Base-by-base conservation (phyloP, 64 coral and sea anemone species). In the Actinia equina region DNA sequence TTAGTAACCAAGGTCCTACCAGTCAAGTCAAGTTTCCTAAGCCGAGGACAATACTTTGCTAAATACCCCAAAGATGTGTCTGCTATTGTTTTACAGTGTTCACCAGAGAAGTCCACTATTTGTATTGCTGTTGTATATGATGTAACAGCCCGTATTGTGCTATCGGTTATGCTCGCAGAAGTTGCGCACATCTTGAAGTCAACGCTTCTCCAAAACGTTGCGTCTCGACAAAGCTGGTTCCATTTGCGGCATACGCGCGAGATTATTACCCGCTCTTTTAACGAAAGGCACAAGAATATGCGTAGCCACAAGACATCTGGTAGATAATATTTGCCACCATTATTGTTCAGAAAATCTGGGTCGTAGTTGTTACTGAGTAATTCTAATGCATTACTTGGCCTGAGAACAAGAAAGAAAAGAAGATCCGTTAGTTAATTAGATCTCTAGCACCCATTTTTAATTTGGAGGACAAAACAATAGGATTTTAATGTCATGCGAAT, bases 231-330 rank as follows among this genome's bases (percentile, higher is more conserved):
- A 52, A 91, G 74, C 43, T 63, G 82, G 84, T 91, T 91, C 89
- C 89, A 91, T 54, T 74, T 69, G 37, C 63, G 84, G 57, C 89
- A 91, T 20, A 79, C 58, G n/a, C 54, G 84, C 10, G 84, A 86
- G 5, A 60, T 60, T 44, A 61, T 43, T n/a, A 42, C 67, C 64
- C 89, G 85, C 27, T 91, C 76, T 16, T 82, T 74, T 30, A 91
- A 46, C 7, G 84, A 26, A 26, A 91, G 59, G 61, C 41, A 91
- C 5, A 71, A 87, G 69, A 91, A 91, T 63, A 91, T 87, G 14
- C 77, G 83, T n/a, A 91, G 74, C 89, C 89, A 91, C 42, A 91
- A 52, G 57, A 87, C 78, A 10, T 91, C 89, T 9, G 89, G 89
- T 19, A 91, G 84, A 37, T 30, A 13, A 15, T 25, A 49, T 51